These are phyloP conservation scores for Scortum barcoo DNA, from an alignment of 2,113 vertebrate genomes.

Conservation along the genomic window DNA sequence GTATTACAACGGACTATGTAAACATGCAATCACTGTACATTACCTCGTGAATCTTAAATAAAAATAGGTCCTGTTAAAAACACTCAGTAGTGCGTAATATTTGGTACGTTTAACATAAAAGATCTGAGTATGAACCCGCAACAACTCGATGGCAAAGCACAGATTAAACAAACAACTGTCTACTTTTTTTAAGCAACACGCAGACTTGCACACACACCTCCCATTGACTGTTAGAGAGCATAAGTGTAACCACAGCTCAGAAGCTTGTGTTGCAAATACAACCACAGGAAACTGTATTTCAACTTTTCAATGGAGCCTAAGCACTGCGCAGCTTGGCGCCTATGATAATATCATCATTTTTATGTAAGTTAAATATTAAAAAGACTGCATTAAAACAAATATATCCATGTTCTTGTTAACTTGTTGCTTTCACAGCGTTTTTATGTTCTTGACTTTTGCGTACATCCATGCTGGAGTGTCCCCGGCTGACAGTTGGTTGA, in stretches of 20 bases:
- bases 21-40: neutral
- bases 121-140: neutral
- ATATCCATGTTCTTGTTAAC: neutral
- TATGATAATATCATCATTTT: neutral
- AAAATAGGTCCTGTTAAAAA: neutral
- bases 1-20: neutral
- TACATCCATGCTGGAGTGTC: neutral
- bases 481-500: conserved; percentile 41
- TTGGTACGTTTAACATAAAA: neutral
- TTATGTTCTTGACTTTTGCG: neutral
- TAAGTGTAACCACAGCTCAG: conserved; percentile 72
- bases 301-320: conserved; percentile 36
- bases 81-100: neutral
- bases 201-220: conserved; percentile 31
- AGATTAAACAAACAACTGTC: conserved; percentile 15
- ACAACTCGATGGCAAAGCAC: neutral
- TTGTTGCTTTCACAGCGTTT: neutral
- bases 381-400: neutral
- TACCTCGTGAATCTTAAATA: neutral
- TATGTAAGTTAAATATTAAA: neutral
- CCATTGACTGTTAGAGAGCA: conserved; percentile 66
- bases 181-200: conserved; percentile 11
- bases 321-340: conserved; percentile 2
- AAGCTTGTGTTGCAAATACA: conserved; percentile 58
- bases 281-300: conserved; percentile 80